These are phyloP conservation scores for Acrossocheilus fasciatus DNA, from an alignment of 2,797 vertebrate genomes.

Conservation along the genomic window DNA sequence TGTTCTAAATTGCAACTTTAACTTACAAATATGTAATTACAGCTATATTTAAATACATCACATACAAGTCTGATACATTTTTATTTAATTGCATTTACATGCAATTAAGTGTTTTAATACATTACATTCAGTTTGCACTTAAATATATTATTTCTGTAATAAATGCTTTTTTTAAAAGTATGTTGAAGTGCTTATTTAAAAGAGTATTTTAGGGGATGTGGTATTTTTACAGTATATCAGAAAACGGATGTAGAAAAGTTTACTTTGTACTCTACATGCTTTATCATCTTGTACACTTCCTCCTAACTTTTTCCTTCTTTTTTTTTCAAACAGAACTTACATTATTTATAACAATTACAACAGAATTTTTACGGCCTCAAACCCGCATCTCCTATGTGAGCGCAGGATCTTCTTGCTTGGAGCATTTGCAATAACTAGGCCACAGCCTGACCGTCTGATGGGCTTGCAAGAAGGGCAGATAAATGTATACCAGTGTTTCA, in stretches of 20 bases:
- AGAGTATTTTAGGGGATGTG: not conserved
- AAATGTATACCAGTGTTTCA: not conserved
- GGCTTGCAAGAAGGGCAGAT: not conserved
- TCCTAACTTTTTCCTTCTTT: not conserved
- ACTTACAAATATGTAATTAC: too few species aligned
- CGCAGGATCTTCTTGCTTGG: not conserved
- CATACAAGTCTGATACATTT: not conserved
- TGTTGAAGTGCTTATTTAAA: not conserved
- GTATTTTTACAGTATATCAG: not conserved
- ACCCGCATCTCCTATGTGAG: not conserved
- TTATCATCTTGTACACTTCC: not conserved
- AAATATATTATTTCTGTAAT: not conserved
- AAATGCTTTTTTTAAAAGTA: not conserved
- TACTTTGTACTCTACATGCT: not conserved
- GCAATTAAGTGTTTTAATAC: not conserved
- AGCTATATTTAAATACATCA: too few species aligned
- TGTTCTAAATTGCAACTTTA: too few species aligned
- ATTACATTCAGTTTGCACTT: not conserved
- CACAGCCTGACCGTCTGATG: not conserved
- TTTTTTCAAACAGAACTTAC: not conserved
- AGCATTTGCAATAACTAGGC: not conserved
- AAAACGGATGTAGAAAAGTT: constrained; percentile 14
- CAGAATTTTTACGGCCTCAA: not conserved
- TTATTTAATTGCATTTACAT: not conserved
- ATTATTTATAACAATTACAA: not conserved